Evolutionary conservation across 2,888 invertebrate genomes (phyloP), one percentile per base, ranked within the genome.

Genomic region (Euzetes globulus): DNA sequence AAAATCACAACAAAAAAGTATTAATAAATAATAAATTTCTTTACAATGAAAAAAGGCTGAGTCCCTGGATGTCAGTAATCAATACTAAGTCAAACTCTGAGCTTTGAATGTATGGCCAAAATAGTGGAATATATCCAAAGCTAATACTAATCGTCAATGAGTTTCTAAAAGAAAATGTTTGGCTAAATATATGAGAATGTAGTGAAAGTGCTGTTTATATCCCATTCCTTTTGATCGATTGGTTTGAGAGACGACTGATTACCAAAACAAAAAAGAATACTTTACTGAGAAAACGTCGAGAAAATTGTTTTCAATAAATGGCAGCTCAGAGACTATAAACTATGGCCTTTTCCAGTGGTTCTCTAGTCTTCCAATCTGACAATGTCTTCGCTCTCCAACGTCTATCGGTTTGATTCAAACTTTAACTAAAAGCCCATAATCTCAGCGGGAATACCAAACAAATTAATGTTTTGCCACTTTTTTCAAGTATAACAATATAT

Each of bases 381-480:
- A 33, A 1, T 65, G 17, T 65, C 33, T 37, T 37, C 37, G 1
- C 27, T 27, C 13, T 25, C 15, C 19, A 37, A 25, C n/a, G 15
- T 70, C 25, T 25, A 45, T 70, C 25, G 41, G 37, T 25, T n/a
- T 22, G 41, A 70, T 25, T 70, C 19, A 25, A 45, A 45, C 25
- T n/a, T 70, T 25, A 70, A 25, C 1, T 45, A 45, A 70, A 70
- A 45, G 45, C 47, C 45, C 70, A 70, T 70, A 70, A 70, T 70
- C 70, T 47, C 70, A 25, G 70, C 70, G 70, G 70, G 70, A 25
- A 41, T 70, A 70, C 70, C 70, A 25, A 70, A 65, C 45, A 47
- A 70, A 70, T 70, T 70, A 70, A 70, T 70, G 70, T 70, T 70
- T 70, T 70, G 70, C 45, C 70, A 45, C 70, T 25, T 37, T 70